A percentile compares a stretch with the other conserved stretches of the same genome.
Conservation (phyloP, 2,797 vertebrate species). For the Phyllotis vaccarum region DNA sequence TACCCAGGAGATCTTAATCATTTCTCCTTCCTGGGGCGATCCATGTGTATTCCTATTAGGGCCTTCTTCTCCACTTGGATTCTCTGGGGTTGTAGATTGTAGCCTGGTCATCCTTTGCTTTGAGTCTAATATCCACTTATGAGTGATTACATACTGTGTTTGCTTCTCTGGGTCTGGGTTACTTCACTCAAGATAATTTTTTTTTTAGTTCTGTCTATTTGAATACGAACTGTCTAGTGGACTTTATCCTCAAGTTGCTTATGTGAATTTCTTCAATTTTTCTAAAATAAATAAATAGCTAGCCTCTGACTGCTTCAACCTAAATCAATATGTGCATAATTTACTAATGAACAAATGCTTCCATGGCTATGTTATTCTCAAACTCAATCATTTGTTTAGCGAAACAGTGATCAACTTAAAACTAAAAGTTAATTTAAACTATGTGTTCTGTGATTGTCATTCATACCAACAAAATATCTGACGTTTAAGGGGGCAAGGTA, state of each 20-base stretch:
- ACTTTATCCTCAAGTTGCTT: background rate
- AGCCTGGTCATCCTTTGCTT: too few species aligned
- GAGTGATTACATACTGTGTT: too few species aligned
- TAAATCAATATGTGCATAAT: background rate
- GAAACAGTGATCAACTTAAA: background rate
- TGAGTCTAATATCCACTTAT: too few species aligned
- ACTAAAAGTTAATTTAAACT: conserved; percentile 4
- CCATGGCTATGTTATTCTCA: background rate
- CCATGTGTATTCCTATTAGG: too few species aligned
- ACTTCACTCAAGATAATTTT: too few species aligned
- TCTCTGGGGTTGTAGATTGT: too few species aligned
- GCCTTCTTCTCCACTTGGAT: too few species aligned
- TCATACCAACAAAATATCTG: background rate
- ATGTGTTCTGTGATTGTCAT: background rate
- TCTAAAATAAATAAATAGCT: background rate
- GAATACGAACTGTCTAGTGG: too few species aligned
- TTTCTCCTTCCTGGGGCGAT: too few species aligned
- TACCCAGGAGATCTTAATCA: too few species aligned
- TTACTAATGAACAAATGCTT: background rate
- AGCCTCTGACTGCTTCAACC: background rate
- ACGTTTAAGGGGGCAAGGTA: background rate
- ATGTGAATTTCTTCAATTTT: background rate
- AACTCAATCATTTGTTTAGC: background rate
- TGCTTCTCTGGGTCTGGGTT: too few species aligned
- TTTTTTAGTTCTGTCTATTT: too few species aligned